phyloP scores from a whole-genome alignment of 2,113 vertebrate genomes.

The Anolis sagrei region DNA sequence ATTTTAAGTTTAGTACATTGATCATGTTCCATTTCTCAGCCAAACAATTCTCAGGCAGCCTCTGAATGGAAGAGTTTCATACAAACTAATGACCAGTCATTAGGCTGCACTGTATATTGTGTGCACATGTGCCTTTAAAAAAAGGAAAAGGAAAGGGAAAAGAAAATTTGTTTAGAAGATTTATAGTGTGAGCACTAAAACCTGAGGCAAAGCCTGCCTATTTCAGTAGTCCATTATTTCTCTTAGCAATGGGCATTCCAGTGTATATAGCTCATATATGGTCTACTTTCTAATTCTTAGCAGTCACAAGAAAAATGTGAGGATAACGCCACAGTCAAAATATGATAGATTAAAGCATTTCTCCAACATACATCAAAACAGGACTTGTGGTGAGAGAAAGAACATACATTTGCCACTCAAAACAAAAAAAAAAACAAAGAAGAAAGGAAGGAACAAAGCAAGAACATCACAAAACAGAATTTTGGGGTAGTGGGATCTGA shows the following conservation, averaged over 20 bases:
- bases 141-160: not conserved
- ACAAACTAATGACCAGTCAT: not conserved
- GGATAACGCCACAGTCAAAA: slow-evolving; percentile 17
- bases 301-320: slow-evolving; percentile 4
- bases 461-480: slow-evolving; percentile 12
- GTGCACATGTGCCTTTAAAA: not conserved
- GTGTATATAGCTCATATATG: slow-evolving; percentile 1
- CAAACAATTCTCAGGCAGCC: not conserved
- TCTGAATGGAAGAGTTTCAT: not conserved
- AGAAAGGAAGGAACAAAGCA: not conserved
- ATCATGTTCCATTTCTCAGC: not conserved
- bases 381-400: not conserved
- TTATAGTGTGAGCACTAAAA: not conserved
- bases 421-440: no score
- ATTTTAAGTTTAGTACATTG: no score
- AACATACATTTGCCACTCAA: not conserved
- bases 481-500: not conserved
- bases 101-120: not conserved
- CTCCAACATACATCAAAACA: not conserved
- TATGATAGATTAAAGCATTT: not conserved
- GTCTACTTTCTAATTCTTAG: not conserved
- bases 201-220: not conserved
- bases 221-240: slow-evolving; percentile 12
- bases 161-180: not conserved
- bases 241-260: slow-evolving; percentile 27